Percentiles rank a stretch among this genome's conserved stretches.
These are phyloP conservation scores for Orientallactaga bullata DNA, from an alignment of 2,113 vertebrate genomes.

Conservation along the genomic window DNA sequence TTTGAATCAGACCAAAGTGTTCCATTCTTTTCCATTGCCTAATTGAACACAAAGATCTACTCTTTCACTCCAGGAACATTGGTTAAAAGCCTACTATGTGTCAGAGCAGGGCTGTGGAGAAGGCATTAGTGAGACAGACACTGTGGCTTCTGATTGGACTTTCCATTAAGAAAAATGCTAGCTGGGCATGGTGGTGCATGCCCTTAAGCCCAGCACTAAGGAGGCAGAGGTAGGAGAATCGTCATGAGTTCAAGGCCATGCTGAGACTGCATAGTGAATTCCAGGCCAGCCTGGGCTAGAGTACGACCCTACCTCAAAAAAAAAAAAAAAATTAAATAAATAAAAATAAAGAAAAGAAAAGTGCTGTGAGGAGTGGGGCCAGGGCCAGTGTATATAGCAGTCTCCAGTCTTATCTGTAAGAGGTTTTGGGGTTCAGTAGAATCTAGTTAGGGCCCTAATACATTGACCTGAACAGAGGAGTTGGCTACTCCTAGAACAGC, in stretches of 20 bases:
- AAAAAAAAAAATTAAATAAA: no score
- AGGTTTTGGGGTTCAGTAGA: neutral
- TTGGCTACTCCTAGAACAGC: neutral
- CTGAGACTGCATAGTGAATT: no score
- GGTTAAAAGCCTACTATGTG: slow-evolving; percentile 41
- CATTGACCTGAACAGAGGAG: neutral
- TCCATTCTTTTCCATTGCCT: slow-evolving; percentile 44
- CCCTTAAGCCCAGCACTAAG: no score
- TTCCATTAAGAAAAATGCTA: neutral
- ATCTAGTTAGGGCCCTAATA: neutral
- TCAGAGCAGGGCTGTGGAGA: neutral
- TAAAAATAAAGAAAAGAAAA: no score
- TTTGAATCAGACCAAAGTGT: slow-evolving; percentile 61
- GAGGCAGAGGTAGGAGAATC: no score
- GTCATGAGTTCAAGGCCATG: no score
- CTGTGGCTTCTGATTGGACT: neutral
- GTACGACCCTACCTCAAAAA: no score
- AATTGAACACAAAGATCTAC: slow-evolving; percentile 57
- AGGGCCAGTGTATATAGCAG: neutral
- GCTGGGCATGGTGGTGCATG: no score
- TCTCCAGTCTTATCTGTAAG: neutral
- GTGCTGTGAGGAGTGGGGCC: neutral
- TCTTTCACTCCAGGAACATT: slow-evolving; percentile 39
- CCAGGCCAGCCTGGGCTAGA: no score
- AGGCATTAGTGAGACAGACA: neutral